phyloP scores from a whole-genome alignment of 2,113 vertebrate species.

The Hydropotes inermis region DNA sequence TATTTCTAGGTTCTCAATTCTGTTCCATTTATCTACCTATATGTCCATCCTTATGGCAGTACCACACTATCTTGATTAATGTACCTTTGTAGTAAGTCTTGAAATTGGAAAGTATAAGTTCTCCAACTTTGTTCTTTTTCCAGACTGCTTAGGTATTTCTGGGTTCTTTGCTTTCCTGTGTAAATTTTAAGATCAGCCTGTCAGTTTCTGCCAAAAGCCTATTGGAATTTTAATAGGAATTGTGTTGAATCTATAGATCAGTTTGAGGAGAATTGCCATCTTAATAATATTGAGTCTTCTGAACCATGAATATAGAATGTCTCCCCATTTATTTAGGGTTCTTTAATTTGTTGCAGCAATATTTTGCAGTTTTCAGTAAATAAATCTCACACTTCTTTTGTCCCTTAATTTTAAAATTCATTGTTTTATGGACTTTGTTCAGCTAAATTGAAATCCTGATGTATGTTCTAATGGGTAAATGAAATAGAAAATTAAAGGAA shows the following conservation, averaged over 20 bases:
- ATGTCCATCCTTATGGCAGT: not conserved
- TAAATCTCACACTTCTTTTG: not conserved
- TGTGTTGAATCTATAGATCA: not conserved
- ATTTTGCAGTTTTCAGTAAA: not conserved
- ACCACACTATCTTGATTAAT: not conserved
- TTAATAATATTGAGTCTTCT: not conserved
- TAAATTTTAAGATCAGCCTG: constrained; percentile 4
- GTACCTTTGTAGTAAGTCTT: not conserved
- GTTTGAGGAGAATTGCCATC: not conserved
- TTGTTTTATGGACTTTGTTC: not conserved
- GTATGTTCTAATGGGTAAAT: not conserved
- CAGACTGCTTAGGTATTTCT: not conserved
- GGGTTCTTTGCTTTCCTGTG: not conserved
- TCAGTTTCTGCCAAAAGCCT: not conserved
- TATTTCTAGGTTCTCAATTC: not conserved
- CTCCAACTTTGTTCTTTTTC: not conserved
- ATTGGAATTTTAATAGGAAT: not conserved
- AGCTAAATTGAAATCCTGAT: not conserved
- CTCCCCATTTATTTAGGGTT: not conserved
- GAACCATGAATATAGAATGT: not conserved
- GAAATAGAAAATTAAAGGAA: not conserved
- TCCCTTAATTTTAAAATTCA: not conserved
- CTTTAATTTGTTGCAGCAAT: not conserved
- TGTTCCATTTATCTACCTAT: not conserved
- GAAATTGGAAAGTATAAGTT: not conserved